Evolutionary conservation across 2,888 invertebrate genomes (phyloP), one percentile per base, ranked within the genome.

Genomic region (Panopea generosa): DNA sequence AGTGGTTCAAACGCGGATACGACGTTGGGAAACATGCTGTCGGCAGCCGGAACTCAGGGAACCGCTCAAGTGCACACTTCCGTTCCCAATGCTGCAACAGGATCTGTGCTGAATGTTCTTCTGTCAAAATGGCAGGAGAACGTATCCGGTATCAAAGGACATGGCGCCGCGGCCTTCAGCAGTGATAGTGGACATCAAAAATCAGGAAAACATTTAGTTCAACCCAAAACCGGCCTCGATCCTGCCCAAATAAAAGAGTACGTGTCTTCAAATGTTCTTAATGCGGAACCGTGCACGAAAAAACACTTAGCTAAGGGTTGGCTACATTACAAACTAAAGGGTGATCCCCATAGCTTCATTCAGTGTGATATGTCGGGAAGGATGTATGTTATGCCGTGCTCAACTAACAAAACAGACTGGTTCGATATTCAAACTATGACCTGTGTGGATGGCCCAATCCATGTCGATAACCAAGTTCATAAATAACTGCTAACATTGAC

Each of bases 401-500:
- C 80, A 0, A 55, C 63, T 0, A 56, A 57, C 24, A 61, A 53
- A n/a, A 52, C 24, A 40, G 79, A 79, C 62, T 80, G 59, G 61
- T 80, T 80, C 26, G 80, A 80, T 49, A 61, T 60, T 6, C 73
- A 59, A 20, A 63, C 80, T 1, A 62, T 61, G 40, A 76, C 76
- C 0, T 80, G 80, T 66, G 80, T 80, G 3, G 80, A 80, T 50
- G 80, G 80, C 18, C 72, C 80, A 16, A 53, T 80, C 20, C 70
- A 70, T 45, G 73, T 67, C n/a, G 73, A 73, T 29, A 62, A 67
- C 22, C 14, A 20, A 18, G 20, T 45, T n/a, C 16, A 45, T 45
- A n/a, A n/a, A n/a, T n/a, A n/a, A n/a, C n/a, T n/a, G n/a, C n/a
- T n/a, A n/a, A n/a, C n/a, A n/a, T n/a, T n/a, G n/a, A n/a, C n/a